Conservation (phyloP, 1,140 invertebrate genomes). For the Anastrepha obliqua region DNA sequence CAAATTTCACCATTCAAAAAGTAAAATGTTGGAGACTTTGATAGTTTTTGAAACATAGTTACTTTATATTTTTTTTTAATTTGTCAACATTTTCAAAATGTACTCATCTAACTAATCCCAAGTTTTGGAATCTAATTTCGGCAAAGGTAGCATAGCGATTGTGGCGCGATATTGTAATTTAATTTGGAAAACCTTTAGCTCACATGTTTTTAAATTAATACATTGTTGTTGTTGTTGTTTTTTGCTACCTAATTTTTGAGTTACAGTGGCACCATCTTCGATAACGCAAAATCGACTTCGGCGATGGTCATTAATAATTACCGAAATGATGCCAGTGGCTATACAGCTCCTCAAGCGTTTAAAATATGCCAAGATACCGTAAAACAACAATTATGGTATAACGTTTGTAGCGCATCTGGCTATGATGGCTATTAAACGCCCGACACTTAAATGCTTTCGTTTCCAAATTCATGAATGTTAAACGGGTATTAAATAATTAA, state of each 20-base stretch:
- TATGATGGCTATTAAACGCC: not conserved
- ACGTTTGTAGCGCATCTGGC: not conserved
- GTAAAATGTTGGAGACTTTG: no score
- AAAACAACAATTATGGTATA: conserved; percentile 4
- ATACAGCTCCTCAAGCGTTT: not conserved
- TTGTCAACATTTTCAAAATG: no score
- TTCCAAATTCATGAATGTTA: conserved; percentile 24
- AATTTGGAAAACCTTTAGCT: not conserved
- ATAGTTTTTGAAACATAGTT: no score
- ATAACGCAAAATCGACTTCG: conserved; percentile 3
- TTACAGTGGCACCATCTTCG: conserved; percentile 1
- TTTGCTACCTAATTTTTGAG: not conserved
- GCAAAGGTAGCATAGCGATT: no score
- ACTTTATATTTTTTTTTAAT: no score
- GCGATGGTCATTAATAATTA: conserved; percentile 19
- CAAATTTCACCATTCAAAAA: no score
- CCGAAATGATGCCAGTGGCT: conserved; percentile 4
- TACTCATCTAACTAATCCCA: no score
- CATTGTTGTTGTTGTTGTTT: not conserved
- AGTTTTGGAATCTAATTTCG: no score
- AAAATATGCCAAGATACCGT: conserved; percentile 38
- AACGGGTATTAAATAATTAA: conserved; percentile 40
- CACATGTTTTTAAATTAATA: no score
- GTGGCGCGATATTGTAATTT: not conserved
- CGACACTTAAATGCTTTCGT: conserved; percentile 10